Evolutionary conservation across 1,140 invertebrate species (phyloP), one percentile per base, ranked within the genome.

Genomic region (Lithobius niger): DNA sequence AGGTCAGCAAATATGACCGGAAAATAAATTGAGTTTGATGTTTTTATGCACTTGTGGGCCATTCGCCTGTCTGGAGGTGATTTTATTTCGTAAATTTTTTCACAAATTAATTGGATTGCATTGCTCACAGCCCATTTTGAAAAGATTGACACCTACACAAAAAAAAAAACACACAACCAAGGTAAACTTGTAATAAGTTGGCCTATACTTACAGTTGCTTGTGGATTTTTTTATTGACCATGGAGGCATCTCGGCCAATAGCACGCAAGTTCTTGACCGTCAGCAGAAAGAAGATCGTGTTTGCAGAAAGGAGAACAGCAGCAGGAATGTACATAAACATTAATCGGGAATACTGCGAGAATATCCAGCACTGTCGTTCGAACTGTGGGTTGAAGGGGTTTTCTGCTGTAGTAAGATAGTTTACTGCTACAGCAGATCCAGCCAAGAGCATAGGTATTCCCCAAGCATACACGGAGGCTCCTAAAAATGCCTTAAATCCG

Each of bases 401-500:
- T 13, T 50, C 48, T 6, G 22, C 21, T 6, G 25, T 4, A 27
- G 6, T 22, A 19, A 50, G 19, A 3, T 24, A 3, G 27, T 26
- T 19, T 26, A 19, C 27, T 26, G 27, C n/a, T 4, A 47, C 21
- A 4, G 66, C 58, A 0, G 63, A 1, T 0, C 51, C 13, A 0
- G 66, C 62, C 25, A 70, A 64, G 1, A 67, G 1, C 1, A 64
- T n/a, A n/a, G 69, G 66, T 3, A 61, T 22, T 1, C 64, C 58
- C 71, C 70, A 71, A 19, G 69, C 68, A 54, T 67, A 72, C 0
- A 63, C 10, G 43, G n/a, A n/a, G n/a, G n/a, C n/a, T n/a, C n/a
- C n/a, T n/a, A n/a, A n/a, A n/a, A n/a, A n/a, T n/a, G n/a, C n/a
- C n/a, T n/a, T n/a, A n/a, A n/a, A n/a, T n/a, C n/a, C n/a, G n/a